Conservation (phyloP, 2,113 vertebrate species). For the Dipodomys ordii region DNA sequence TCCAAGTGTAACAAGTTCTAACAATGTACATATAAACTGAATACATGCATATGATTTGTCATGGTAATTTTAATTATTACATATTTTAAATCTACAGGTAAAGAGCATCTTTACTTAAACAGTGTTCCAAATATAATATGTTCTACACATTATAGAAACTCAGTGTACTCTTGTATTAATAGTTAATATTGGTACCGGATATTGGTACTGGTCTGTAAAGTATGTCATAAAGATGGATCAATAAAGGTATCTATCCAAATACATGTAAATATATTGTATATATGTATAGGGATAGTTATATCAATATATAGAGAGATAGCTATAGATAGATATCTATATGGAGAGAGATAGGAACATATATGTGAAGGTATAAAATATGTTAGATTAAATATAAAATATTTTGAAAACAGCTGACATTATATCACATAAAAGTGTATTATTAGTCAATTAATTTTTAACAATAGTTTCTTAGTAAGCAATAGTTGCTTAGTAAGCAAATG, state of each 20-base stretch:
- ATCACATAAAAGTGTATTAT: background rate
- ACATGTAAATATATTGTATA: background rate
- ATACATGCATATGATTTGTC: background rate
- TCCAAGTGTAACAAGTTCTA: background rate
- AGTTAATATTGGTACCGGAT: background rate
- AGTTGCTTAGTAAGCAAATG: background rate
- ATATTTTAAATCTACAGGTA: background rate
- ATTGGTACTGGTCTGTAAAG: background rate
- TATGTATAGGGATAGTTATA: no score
- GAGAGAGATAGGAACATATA: background rate
- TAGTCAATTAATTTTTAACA: background rate
- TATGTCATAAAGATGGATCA: background rate
- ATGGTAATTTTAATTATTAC: background rate
- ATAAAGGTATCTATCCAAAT: background rate
- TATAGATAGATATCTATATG: no score
- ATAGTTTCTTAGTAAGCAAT: background rate
- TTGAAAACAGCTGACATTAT: background rate
- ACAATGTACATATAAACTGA: background rate
- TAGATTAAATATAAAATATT: background rate
- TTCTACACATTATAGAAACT: background rate
- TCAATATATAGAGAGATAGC: no score
- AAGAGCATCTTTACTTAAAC: conserved; percentile 6
- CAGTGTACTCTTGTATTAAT: background rate
- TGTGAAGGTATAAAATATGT: background rate
- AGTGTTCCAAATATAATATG: background rate